Conservation (phyloP, 2,797 vertebrate genomes). For the Myoxocephalus aenaeus region DNA sequence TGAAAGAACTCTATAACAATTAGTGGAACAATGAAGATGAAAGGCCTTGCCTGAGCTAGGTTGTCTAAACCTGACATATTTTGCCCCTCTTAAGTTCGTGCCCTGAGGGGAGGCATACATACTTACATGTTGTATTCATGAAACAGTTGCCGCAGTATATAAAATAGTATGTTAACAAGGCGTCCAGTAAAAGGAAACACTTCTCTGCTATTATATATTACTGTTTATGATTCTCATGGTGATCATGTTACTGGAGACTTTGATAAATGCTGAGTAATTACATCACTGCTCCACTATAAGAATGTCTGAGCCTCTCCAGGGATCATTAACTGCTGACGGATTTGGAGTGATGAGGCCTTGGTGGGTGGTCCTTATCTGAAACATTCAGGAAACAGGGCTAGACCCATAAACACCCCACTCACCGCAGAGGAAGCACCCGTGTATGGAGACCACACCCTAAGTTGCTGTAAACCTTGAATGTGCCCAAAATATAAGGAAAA, state of each 20-base stretch:
- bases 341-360: constrained; percentile 71
- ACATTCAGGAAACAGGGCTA: constrained; percentile 76
- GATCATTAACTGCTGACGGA: constrained; percentile 75
- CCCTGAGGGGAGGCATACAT: constrained; percentile 47
- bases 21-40: constrained; percentile 71
- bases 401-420: constrained; percentile 77
- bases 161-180: constrained; percentile 64
- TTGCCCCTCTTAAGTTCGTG: constrained; percentile 39
- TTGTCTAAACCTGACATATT: constrained; percentile 64
- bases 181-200: constrained; percentile 44
- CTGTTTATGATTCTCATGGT: constrained; percentile 59
- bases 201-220: constrained; percentile 39
- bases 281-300: constrained; percentile 61
- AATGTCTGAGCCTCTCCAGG: constrained; percentile 58
- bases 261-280: constrained; percentile 78
- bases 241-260: constrained; percentile 59
- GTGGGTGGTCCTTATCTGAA: constrained; percentile 83
- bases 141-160: constrained; percentile 40
- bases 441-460: constrained; percentile 73
- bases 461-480: constrained; percentile 57
- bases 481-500: constrained; percentile 43
- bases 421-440: constrained; percentile 75
- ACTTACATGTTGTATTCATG: constrained; percentile 48
- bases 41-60: constrained; percentile 51
- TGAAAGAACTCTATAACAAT: constrained; percentile 70